A percentile compares a stretch with the other conserved stretches of the same genome.
phyloP scores from a whole-genome alignment of 1,140 invertebrate species.

The Papilio polyxenes region DNA sequence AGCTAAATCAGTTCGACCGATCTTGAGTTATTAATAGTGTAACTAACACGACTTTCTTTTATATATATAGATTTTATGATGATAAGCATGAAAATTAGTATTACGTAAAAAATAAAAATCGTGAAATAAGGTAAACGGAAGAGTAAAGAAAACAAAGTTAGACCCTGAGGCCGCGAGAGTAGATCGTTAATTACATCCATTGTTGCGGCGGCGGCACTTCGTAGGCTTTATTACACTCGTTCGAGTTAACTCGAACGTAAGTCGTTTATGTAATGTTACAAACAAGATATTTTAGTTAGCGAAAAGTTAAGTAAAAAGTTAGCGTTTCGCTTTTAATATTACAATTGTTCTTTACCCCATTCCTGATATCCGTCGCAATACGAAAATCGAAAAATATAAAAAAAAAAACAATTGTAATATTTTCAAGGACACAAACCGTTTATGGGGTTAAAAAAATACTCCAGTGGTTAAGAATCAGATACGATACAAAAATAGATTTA shows the following conservation, averaged over 20 bases:
- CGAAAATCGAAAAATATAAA: too few species aligned
- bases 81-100: too few species aligned
- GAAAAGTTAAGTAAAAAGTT: background rate
- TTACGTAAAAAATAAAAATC: background rate
- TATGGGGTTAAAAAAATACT: too few species aligned
- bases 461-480: too few species aligned
- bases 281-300: conserved; percentile 10
- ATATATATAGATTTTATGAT: too few species aligned
- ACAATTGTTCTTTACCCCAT: background rate
- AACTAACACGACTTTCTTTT: too few species aligned
- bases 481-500: too few species aligned
- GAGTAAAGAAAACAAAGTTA: background rate
- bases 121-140: background rate
- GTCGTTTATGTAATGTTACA: conserved; percentile 5
- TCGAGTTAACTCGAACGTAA: conserved; percentile 23
- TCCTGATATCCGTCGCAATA: too few species aligned
- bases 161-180: background rate
- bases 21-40: too few species aligned
- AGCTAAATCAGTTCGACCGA: too few species aligned
- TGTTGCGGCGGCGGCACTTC: conserved; percentile 13
- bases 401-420: too few species aligned
- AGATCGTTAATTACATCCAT: conserved; percentile 29
- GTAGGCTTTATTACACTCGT: background rate
- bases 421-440: too few species aligned
- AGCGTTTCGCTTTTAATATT: background rate